These are phyloP conservation scores for Lasioglossum baleicum DNA, from an alignment of 1,140 invertebrate genomes.

Conservation along the genomic window DNA sequence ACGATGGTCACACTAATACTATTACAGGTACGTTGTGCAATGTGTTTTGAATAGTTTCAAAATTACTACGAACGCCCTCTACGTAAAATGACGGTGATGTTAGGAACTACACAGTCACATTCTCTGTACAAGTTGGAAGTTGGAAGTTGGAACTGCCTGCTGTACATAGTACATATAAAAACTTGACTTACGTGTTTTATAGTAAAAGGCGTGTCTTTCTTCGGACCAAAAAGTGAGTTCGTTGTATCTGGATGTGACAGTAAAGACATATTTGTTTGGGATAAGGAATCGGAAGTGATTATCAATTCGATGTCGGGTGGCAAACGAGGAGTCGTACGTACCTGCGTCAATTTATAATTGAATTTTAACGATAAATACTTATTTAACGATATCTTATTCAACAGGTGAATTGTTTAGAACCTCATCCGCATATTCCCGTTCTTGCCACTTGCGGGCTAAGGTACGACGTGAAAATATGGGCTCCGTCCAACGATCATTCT, in stretches of 20 bases:
- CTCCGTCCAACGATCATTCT: constrained; percentile 84
- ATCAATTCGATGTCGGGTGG: constrained; percentile 94
- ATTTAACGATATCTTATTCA: constrained; percentile 56
- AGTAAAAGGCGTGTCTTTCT: constrained; percentile 97
- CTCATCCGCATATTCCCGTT: constrained; percentile 92
- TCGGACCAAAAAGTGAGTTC: constrained; percentile 94
- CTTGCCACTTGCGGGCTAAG: constrained; percentile 95
- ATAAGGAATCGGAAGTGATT: constrained; percentile 92
- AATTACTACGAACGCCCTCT: no score
- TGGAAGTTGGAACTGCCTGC: no score
- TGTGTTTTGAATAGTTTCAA: no score
- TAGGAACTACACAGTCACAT: no score
- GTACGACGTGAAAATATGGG: constrained; percentile 96
- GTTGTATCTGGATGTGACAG: constrained; percentile 97
- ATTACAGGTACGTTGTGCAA: constrained; percentile 81
- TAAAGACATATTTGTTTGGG: constrained; percentile 97
- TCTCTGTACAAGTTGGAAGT: no score
- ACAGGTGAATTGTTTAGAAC: constrained; percentile 94
- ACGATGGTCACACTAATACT: constrained; percentile 89
- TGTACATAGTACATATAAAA: no score
- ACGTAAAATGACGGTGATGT: no score
- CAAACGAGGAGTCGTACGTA: constrained; percentile 90
- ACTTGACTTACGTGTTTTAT: constrained; percentile 49
- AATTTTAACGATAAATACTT: not conserved
- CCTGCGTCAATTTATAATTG: constrained; percentile 32